Evolutionary conservation across 2,797 vertebrate genomes (phyloP), one percentile per base, ranked within the genome.

Genomic region (Pagetopsis macropterus): DNA sequence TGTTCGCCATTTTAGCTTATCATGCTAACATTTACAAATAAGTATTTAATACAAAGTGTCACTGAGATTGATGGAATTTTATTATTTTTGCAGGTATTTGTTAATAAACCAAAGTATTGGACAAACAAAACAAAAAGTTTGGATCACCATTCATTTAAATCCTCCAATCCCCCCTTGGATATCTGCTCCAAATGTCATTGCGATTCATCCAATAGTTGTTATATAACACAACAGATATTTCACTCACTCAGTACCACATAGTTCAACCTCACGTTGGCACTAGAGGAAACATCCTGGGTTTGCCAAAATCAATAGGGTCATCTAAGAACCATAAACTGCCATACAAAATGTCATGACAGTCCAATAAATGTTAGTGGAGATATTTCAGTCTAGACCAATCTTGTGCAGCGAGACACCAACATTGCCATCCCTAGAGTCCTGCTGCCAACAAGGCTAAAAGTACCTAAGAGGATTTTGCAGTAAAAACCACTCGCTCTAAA

Each of bases 231-330:
- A 37, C 33, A 37, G 33, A 37, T 37, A 19, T 65, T 59, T 70
- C 17, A 67, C 5, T 58, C 19, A 61, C 5, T 58, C 19, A 61
- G 65, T 72, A 54, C n/a, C 50, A 31, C 21, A 58, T 52, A 63
- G 23, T n/a, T 54, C n/a, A 50, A 54, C 41, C 37, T 40, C n/a
- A 46, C 6, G 52, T 14, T 49, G 45, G 41, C 33, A 37, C 33
- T 37, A 37, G 33, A 7, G 33, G 33, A 37, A 37, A 37, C 33
- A 37, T 8, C 33, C 33, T 37, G 33, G 33, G 33, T 8, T 37
- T 33, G 8, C 33, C 33, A 37, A 37, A 9, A 37, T 2, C 33
- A 37, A 37, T 37, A 37, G 7, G 33, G 33, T 37, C 33, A 37
- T 72, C 37, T 17, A 5, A 40, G 15, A 10, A 56, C 41, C 48